phyloP scores from a whole-genome alignment of 2,888 invertebrate species.

The Melanargia galathea region DNA sequence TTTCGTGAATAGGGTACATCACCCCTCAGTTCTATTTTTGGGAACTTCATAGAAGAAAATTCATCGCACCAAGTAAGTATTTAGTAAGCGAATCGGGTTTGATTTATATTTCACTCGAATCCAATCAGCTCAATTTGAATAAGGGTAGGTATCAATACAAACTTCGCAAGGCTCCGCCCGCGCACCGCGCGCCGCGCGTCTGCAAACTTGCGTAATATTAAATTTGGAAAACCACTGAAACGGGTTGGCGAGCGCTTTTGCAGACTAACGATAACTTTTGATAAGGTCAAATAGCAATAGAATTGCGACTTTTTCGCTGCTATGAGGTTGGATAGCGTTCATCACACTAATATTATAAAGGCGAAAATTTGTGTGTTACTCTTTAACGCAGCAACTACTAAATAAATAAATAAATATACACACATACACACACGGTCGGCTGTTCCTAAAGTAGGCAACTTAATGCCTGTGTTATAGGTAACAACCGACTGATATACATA shows the following conservation, averaged over 20 bases:
- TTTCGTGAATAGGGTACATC: too few relatives aligned
- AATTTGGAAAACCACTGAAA: conserved; percentile 25
- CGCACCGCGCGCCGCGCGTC: background rate
- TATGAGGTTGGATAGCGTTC: too few relatives aligned
- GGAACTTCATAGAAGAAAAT: background rate
- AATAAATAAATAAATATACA: too few relatives aligned
- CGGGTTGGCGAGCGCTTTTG: conserved; percentile 19
- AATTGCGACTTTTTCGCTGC: background rate
- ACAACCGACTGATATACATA: too few relatives aligned
- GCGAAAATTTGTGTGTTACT: too few relatives aligned
- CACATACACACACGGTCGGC: too few relatives aligned
- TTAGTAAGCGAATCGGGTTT: conserved; percentile 9
- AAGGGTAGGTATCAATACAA: conserved; percentile 16
- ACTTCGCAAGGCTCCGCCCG: conserved; percentile 2
- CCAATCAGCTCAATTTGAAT: conserved; percentile 26
- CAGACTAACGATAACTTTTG: background rate
- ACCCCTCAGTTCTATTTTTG: too few relatives aligned
- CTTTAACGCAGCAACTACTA: too few relatives aligned
- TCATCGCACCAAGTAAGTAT: background rate
- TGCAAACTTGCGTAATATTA: conserved; percentile 13
- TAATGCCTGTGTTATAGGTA: too few relatives aligned
- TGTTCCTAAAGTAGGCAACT: too few relatives aligned
- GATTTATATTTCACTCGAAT: conserved; percentile 24
- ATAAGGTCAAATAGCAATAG: too few relatives aligned
- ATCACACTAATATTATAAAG: too few relatives aligned